Base-by-base conservation (phyloP, 64 coral and sea anemone genomes). In the Pocillopora verrucosa region DNA sequence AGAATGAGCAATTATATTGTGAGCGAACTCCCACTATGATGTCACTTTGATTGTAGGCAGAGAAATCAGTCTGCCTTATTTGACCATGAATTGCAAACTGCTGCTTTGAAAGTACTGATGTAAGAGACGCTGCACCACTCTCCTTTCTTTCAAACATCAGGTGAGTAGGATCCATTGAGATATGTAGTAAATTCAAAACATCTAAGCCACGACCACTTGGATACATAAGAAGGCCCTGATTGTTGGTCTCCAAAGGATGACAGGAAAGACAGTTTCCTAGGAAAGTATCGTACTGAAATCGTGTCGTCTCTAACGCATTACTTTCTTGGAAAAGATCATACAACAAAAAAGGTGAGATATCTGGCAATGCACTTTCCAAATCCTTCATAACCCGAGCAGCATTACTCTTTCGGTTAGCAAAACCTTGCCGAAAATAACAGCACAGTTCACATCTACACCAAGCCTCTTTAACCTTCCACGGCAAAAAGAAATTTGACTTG, bases 1-100 rank as follows among this genome's bases (percentile, higher is more conserved):
- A 85, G 64, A 85, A 85, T 85, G 82, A 57, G 20, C 82, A 85
- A 14, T 85, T 67, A 22, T 85, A 85, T 38, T 70, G 65, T 72
- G 82, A 72, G 70, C 82, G 51, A 37, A 24, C 25, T 72, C 82
- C 82, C 30, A 58, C 35, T 24, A 84, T 65, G 57, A 85, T 58
- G 22, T 85, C 45, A 19, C 25, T 65, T 4, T 11, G 16, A 58
- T 10, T 56, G 68, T 72, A 58, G 2, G 20, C n/a, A 65, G 36
- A 56, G 70, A 85, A 57, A 36, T 85, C 82, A 58, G 72, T 85
- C 51, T 85, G 82, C 57, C 41, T 56, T 85, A 85, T 70, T 57
- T 14, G 30, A 65, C 65, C 82, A 12, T 85, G 82, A 72, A 85
- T 11, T 56, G 65, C 22, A 72, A 85, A 85, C 41, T 85, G 82